Evolutionary conservation across 2,888 invertebrate genomes (phyloP).

Genomic region (Epinotia brunnichana): DNA sequence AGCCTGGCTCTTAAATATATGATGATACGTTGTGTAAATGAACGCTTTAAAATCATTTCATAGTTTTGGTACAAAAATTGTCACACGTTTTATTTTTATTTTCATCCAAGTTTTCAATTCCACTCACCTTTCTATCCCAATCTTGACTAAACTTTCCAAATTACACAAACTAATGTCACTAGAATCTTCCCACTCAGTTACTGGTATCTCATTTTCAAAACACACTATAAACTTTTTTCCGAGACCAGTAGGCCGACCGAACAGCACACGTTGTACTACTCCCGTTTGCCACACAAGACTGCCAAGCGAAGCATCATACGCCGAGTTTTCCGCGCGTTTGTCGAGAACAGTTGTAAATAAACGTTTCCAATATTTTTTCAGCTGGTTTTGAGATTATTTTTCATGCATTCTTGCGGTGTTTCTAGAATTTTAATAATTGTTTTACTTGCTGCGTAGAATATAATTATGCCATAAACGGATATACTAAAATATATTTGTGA

Average conservation of each 20-base stretch:
- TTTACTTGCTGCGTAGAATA: background rate
- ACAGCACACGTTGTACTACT: constrained; percentile 26
- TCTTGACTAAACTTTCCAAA: background rate
- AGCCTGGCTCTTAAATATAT: too few relatives aligned
- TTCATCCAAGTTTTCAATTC: background rate
- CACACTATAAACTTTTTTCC: constrained; percentile 15
- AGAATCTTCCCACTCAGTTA: background rate
- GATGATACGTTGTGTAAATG: too few relatives aligned
- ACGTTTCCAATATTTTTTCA: constrained; percentile 33
- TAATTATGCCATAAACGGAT: background rate
- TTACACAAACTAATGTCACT: background rate
- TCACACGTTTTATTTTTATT: background rate
- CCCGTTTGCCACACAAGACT: constrained; percentile 31
- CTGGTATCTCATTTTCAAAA: background rate
- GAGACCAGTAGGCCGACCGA: background rate
- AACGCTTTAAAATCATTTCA: too few relatives aligned
- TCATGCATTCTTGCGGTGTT: constrained; percentile 9
- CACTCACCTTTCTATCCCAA: constrained; percentile 11
- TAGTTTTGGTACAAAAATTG: too few relatives aligned
- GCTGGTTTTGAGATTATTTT: constrained; percentile 32
- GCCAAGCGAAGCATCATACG: constrained; percentile 29
- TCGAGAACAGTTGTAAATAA: constrained; percentile 26
- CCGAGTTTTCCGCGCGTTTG: constrained; percentile 40
- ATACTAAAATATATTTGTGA: background rate
- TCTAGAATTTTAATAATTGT: constrained; percentile 11